Conservation (phyloP, 2,113 vertebrate species). For the Alligator sinensis region DNA sequence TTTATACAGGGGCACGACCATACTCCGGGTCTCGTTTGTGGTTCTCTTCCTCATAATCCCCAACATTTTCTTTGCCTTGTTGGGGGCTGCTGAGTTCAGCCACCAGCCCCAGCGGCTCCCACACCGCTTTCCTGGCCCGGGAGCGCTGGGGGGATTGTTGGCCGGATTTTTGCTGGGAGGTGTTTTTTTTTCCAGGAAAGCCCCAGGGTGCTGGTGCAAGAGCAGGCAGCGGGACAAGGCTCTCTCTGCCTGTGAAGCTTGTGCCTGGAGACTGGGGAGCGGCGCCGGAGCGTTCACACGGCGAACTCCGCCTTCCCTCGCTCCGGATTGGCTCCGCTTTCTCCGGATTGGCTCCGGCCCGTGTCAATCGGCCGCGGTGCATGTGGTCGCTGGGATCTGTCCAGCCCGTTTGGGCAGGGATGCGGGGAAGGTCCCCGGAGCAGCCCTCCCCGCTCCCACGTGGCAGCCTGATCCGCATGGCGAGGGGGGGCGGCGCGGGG, state of each 20-base stretch:
- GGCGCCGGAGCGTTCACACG: background rate
- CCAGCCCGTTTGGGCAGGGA: background rate
- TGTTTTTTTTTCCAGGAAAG: no score
- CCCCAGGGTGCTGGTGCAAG: no score
- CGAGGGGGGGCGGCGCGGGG: background rate
- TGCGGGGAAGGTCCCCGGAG: background rate
- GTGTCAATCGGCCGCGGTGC: background rate
- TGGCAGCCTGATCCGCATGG: background rate
- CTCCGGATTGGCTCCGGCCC: background rate
- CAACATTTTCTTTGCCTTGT: no score
- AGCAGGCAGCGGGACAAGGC: no score
- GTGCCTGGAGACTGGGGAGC: background rate
- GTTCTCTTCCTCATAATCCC: no score
- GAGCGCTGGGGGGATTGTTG: no score
- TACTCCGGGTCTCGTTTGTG: no score
- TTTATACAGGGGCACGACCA: no score
- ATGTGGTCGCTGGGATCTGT: conserved; percentile 9
- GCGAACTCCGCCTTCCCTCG: background rate
- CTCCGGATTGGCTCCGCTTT: background rate
- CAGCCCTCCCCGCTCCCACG: background rate
- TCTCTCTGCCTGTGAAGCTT: background rate
- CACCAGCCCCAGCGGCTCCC: no score
- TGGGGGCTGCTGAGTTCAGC: no score
- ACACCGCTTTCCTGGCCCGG: no score
- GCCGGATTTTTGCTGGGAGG: no score